Evolutionary conservation across 2,113 vertebrate species (phyloP).

Genomic region (Hippoglossus stenolepis): DNA sequence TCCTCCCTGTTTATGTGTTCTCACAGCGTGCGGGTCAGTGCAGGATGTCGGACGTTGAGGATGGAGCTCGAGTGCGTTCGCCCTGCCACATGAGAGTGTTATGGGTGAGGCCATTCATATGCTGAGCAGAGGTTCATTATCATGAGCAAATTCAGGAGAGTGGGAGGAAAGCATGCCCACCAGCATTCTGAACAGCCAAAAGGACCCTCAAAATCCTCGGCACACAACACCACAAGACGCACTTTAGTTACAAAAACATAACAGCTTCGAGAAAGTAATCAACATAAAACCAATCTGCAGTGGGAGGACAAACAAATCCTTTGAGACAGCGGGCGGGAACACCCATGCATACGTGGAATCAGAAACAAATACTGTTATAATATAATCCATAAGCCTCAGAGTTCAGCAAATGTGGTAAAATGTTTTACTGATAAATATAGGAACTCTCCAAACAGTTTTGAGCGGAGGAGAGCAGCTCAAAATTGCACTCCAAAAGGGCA

Average conservation of each 20-base stretch:
- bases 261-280: constrained; percentile 43
- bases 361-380: constrained; percentile 14
- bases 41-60: constrained; percentile 2
- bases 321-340: constrained; percentile 20
- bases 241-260: constrained; percentile 48
- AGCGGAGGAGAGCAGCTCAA: constrained; percentile 28
- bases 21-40: constrained; percentile 10
- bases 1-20: constrained; percentile 22
- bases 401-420: constrained; percentile 25
- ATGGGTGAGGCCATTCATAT: constrained; percentile 69
- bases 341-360: constrained; percentile 1
- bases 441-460: neutral
- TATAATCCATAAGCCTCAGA: constrained; percentile 4
- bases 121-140: constrained; percentile 75
- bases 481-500: constrained; percentile 38
- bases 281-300: constrained; percentile 57
- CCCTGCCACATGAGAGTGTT: constrained; percentile 54
- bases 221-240: constrained; percentile 49
- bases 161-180: constrained; percentile 48
- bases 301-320: constrained; percentile 42
- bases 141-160: constrained; percentile 66
- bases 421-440: constrained; percentile 48
- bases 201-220: constrained; percentile 49
- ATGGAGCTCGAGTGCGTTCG: constrained; percentile 34
- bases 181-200: constrained; percentile 50